Percentiles rank a stretch among this genome's conserved stretches.
Evolutionary conservation across 2,888 invertebrate species (phyloP).

Genomic region (Megamerina dolium): DNA sequence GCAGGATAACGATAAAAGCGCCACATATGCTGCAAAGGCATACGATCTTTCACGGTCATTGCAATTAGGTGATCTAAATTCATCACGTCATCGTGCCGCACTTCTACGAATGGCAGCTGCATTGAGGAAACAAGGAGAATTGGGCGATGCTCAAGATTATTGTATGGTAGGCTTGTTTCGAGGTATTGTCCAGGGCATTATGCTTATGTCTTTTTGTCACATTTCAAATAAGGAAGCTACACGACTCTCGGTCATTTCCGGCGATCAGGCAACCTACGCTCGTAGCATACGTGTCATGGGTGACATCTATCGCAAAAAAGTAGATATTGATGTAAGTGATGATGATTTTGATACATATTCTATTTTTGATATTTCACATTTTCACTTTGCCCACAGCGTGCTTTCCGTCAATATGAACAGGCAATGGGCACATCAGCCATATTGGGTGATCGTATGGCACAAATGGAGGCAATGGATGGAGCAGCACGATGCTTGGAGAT

Average conservation of each 20-base stretch:
- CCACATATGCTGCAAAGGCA: constrained; percentile 77
- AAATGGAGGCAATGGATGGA: constrained; percentile 88
- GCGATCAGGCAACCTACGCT: constrained; percentile 80
- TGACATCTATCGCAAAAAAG: constrained; percentile 76
- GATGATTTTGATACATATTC: neutral
- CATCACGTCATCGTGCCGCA: constrained; percentile 74
- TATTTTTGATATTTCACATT: neutral
- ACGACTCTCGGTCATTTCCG: constrained; percentile 69
- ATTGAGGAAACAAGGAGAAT: constrained; percentile 75
- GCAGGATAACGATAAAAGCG: constrained; percentile 77
- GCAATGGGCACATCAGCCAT: constrained; percentile 79
- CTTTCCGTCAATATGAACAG: constrained; percentile 73
- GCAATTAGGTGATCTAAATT: constrained; percentile 73
- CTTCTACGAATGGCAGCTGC: constrained; percentile 84
- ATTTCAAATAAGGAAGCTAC: constrained; percentile 63
- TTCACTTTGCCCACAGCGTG: constrained; percentile 31
- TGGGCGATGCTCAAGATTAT: constrained; percentile 87
- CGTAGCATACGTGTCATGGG: constrained; percentile 77
- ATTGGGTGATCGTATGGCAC: constrained; percentile 75
- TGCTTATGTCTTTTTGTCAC: constrained; percentile 42
- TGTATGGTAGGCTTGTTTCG: constrained; percentile 63
- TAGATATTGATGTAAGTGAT: constrained; percentile 68
- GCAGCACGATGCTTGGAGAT: constrained; percentile 76
- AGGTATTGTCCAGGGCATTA: neutral
- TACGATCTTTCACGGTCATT: constrained; percentile 74